These are phyloP conservation scores for Drosophila austrosaltans DNA, from an alignment of 2,888 invertebrate genomes.

Conservation along the genomic window DNA sequence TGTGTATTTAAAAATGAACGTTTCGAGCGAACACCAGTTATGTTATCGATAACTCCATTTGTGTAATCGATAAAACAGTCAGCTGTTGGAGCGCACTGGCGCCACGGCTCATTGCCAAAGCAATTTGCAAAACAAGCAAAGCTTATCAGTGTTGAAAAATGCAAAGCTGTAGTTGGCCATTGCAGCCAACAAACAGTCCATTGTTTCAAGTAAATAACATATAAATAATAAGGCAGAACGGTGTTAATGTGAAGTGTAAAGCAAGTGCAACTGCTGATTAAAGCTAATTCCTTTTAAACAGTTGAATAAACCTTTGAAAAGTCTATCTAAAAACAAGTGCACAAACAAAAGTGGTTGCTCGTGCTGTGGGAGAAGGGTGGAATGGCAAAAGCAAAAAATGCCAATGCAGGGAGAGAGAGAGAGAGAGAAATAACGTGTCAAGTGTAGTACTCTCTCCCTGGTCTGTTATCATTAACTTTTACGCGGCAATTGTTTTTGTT, in stretches of 20 bases:
- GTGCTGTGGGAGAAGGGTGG: background rate
- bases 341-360: constrained; percentile 6
- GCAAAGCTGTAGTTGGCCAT: constrained; percentile 1
- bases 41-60: background rate
- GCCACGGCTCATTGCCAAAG: constrained; percentile 1
- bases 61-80: background rate
- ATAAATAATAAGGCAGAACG: constrained; percentile 1
- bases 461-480: constrained; percentile 47
- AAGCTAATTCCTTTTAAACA: background rate
- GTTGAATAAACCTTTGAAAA: background rate
- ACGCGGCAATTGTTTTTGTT: constrained; percentile 66
- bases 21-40: background rate
- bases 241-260: background rate
- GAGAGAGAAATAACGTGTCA: constrained; percentile 3
- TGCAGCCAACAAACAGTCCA: constrained; percentile 2
- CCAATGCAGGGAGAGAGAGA: constrained; percentile 4
- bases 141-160: background rate
- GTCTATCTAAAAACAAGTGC: background rate
- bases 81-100: background rate
- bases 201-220: constrained; percentile 5
- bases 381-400: constrained; percentile 2
- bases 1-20: background rate
- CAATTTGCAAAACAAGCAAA: background rate
- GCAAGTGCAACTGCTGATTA: background rate
- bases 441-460: constrained; percentile 6